Base-by-base conservation (phyloP, 1,140 invertebrate species). In the Drosophila melanica region DNA sequence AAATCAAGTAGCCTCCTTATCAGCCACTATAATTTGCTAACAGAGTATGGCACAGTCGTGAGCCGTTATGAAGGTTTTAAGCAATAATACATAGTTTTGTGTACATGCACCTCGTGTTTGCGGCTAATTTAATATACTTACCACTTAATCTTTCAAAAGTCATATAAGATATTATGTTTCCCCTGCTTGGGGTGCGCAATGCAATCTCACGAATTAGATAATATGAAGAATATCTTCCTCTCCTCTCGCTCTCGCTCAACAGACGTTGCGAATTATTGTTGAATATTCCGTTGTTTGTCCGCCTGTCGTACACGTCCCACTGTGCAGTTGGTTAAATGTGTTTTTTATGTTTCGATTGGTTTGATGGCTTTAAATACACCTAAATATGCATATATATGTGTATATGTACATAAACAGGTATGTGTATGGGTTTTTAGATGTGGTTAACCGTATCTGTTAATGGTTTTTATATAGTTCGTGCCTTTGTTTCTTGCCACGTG, bases 101-200 rank as follows among this genome's bases (percentile, higher is more conserved):
- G 33, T 4, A 18, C 16, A 54, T 18, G 23, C 45, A 63, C 18
- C 18, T 37, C 9, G 50, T 75, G 58, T 35, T 16, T 54, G 53
- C 11, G 20, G 11, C 2, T 35, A 37, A 57, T 72, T 66, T 47
- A 42, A 23, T 37, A 30, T 72, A 92, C 90, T 92, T 78, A 92
- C 90, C 90, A 86, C 66, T 78, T 77, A 89, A 86, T 92, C 90
- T 91, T 92, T 92, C 90, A 91, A 91, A 92, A 92, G 90, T 92
- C 90, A 92, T 91, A 91, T 92, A 92, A 92, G 90, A 92, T 81
- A 85, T 87, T 90, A 75, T 84, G 75, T 84, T 81, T 91, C 81
- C 87, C 81, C 87, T 90, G 75, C 90, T 81, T 91, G 81, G 90
- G 87, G 81, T 90, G 87, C 72, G 86, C 81, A 90, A 80, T 75